Conservation (phyloP, 2,797 vertebrate genomes). For the Acanthornis magna region DNA sequence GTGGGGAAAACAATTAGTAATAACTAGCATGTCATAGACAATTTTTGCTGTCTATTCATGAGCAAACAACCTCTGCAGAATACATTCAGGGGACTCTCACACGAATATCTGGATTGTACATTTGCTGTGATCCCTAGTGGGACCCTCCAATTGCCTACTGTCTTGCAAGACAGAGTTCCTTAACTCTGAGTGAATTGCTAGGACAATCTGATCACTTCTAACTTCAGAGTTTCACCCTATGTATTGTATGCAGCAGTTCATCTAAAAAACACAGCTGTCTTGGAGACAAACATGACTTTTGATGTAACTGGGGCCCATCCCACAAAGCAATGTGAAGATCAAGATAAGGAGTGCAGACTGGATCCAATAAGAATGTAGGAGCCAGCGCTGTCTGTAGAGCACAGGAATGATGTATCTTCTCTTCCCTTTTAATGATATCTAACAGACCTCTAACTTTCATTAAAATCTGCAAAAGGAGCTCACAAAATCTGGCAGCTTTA, state of each 20-base stretch:
- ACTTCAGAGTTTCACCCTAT: slow-evolving; percentile 4
- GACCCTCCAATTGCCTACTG: slow-evolving; percentile 1
- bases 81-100: neutral
- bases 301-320: slow-evolving; percentile 51
- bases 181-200: slow-evolving; percentile 10
- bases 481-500: neutral
- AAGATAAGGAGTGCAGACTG: slow-evolving; percentile 48
- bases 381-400: neutral
- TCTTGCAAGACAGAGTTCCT: slow-evolving; percentile 26
- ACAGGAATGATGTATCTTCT: neutral
- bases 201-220: slow-evolving; percentile 21
- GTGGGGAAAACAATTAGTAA: neutral
- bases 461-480: slow-evolving; percentile 22
- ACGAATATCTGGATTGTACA: neutral
- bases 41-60: neutral
- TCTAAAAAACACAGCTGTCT: slow-evolving; percentile 43
- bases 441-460: slow-evolving; percentile 38
- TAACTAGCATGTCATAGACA: neutral
- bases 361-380: slow-evolving; percentile 15
- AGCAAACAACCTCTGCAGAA: neutral
- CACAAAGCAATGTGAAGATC: slow-evolving; percentile 54
- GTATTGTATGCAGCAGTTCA: slow-evolving; percentile 12
- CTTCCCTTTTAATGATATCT: slow-evolving; percentile 24
- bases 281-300: slow-evolving; percentile 55
- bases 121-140: neutral